Evolutionary conservation across 2,113 vertebrate genomes (phyloP), one percentile per base, ranked within the genome.

Genomic region (Procavia capensis): DNA sequence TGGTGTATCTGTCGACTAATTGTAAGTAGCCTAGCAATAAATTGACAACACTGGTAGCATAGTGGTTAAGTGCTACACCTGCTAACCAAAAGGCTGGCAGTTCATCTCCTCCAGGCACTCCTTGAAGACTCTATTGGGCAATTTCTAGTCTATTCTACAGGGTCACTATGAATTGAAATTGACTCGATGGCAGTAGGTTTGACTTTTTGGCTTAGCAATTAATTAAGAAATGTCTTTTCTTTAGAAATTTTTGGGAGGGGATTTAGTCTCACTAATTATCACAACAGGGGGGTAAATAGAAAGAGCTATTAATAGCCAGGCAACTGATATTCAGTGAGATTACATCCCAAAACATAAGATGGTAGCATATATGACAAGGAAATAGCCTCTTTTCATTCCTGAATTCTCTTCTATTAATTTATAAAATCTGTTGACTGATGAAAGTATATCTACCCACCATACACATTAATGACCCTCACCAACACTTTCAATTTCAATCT

Each of bases 211-310:
- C 24, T 0, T 36, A 81, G 10, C 6, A 43, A 13, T 29, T 9
- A 5, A 0, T 22, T 75, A 74, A 50, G 47, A 86, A 87, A 75
- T 31, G 25, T 24, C 31, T 70, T 22, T 36, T 59, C 36, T 86
- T 88, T 78, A 63, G 31, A 84, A 61, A 43, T 14, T 70, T 85
- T 86, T 83, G 16, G 17, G 81, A 82, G 22, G 22, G 75, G n/a
- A 85, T 76, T 88, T 63, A 85, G 2, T 88, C 29, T 94, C 25
- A 92, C 87, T 88, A 85, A 80, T 68, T 68, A 31, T 85, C 41
- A 70, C 54, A 70, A 59, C 3, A 80, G n/a, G 36, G 11, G 11
- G 72, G 19, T 59, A 92, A 92, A 94, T 47, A 93, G 10, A n/a
- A 92, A 90, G 22, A 68, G 45, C 4, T 50, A 10, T 34, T 80